Evolutionary conservation across 2,888 invertebrate species (phyloP).

Genomic region (Heliconius ethilla): DNA sequence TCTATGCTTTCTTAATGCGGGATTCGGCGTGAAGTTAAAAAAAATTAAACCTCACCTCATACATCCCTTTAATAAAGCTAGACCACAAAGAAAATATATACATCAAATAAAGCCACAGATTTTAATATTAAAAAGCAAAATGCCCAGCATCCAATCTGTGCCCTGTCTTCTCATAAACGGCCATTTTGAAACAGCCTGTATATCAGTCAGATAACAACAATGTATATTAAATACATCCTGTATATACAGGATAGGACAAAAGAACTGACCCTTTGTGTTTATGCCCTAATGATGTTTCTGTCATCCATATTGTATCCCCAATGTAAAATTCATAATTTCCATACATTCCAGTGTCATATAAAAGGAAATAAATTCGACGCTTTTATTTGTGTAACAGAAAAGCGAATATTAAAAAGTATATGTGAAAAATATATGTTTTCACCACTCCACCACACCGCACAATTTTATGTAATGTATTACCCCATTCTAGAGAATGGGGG

Average conservation of each 20-base stretch:
- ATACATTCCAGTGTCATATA: conserved; percentile 35
- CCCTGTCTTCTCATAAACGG: conserved; percentile 25
- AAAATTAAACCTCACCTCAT: neutral
- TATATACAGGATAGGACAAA: conserved; percentile 29
- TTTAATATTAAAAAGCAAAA: conserved; percentile 19
- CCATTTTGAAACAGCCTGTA: conserved; percentile 34
- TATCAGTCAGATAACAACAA: conserved; percentile 31
- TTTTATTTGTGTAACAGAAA: neutral
- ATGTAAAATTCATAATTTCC: conserved; percentile 39
- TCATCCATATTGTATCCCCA: conserved; percentile 47
- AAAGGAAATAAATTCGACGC: conserved; percentile 30
- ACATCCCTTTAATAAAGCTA: neutral
- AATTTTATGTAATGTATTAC: too few species aligned
- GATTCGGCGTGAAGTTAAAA: neutral
- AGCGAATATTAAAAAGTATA: neutral
- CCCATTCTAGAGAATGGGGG: too few species aligned
- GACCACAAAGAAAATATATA: neutral
- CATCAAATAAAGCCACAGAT: neutral
- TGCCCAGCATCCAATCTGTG: conserved; percentile 11
- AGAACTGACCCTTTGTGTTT: conserved; percentile 49
- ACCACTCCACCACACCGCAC: too few species aligned
- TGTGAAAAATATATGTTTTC: neutral
- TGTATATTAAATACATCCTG: conserved; percentile 13
- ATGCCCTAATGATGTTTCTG: conserved; percentile 55
- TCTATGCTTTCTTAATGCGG: too few species aligned